Percentiles rank a stretch among this genome's conserved stretches.
These are phyloP conservation scores for Scaptomyza flava DNA, from an alignment of 2,888 invertebrate species.

Conservation along the genomic window DNA sequence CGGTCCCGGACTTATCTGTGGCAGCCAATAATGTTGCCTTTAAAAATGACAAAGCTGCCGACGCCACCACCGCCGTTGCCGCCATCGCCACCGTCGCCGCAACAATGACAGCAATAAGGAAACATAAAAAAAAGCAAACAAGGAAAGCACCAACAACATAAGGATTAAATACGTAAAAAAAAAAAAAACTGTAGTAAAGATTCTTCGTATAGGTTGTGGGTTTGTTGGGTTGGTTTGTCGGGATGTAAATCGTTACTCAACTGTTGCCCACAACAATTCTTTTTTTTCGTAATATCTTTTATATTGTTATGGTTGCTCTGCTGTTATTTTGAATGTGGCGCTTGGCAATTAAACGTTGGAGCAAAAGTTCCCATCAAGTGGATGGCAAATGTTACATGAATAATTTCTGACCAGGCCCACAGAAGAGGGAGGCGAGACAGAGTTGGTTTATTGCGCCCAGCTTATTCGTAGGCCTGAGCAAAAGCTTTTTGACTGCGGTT, in stretches of 20 bases:
- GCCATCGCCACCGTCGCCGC: slow-evolving; percentile 10
- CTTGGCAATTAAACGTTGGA: slow-evolving; percentile 68
- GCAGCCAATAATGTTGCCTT: slow-evolving; percentile 71
- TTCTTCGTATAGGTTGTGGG: slow-evolving; percentile 12
- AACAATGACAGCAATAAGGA: slow-evolving; percentile 42
- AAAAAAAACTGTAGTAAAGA: slow-evolving; percentile 42
- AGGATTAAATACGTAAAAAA: slow-evolving; percentile 46
- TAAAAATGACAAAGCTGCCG: slow-evolving; percentile 63
- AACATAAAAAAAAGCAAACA: slow-evolving; percentile 28
- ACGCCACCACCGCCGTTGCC: slow-evolving; percentile 18
- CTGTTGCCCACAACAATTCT: slow-evolving; percentile 30
- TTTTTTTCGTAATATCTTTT: slow-evolving; percentile 44
- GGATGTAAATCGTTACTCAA: slow-evolving; percentile 37
- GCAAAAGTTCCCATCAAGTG: slow-evolving; percentile 52
- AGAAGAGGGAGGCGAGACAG: background rate
- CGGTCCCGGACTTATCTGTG: slow-evolving; percentile 66
- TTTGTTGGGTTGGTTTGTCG: background rate
- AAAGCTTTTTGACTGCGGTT: slow-evolving; percentile 45
- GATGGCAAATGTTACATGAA: slow-evolving; percentile 48
- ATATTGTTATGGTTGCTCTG: slow-evolving; percentile 44
- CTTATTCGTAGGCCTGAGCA: slow-evolving; percentile 40
- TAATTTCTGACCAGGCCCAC: slow-evolving; percentile 53
- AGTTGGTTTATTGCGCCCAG: slow-evolving; percentile 4
- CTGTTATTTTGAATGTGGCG: slow-evolving; percentile 27
- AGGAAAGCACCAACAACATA: slow-evolving; percentile 36